Conservation (phyloP, 2,797 vertebrate genomes). For the Liasis olivaceus region DNA sequence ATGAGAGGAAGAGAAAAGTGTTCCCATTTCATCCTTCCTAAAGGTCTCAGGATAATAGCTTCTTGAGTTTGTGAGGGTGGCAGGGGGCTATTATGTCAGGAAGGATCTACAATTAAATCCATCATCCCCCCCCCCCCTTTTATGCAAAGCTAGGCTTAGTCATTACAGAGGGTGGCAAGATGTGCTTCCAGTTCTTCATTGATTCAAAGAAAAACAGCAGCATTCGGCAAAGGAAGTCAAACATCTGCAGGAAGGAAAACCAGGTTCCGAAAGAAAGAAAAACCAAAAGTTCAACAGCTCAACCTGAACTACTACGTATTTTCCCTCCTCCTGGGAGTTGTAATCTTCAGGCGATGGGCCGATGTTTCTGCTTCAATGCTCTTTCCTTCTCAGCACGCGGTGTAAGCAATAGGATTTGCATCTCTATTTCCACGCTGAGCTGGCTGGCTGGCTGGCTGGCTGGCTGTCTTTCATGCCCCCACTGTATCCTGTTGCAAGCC, state of each 20-base stretch:
- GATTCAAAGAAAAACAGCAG: not conserved
- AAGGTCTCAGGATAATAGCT: not conserved
- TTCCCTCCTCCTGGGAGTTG: not conserved
- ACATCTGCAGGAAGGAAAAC: not conserved
- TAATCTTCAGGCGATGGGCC: not conserved
- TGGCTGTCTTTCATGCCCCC: not conserved
- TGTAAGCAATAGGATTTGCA: not conserved
- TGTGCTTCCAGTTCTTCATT: not conserved
- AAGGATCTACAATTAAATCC: not conserved
- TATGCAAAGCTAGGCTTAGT: not conserved
- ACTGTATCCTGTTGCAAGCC: not conserved
- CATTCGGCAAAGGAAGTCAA: not conserved
- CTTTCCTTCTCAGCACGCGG: not conserved
- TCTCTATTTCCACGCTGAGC: not conserved
- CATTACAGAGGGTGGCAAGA: not conserved
- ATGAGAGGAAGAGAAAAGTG: not conserved
- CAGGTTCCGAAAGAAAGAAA: too few relatives aligned
- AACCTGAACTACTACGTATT: not conserved
- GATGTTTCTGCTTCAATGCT: not conserved
- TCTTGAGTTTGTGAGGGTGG: not conserved
- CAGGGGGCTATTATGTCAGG: not conserved
- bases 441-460: not conserved
- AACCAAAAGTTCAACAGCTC: not conserved
- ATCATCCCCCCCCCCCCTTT: not conserved
- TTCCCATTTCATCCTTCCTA: not conserved